Base-by-base conservation (phyloP, 2,888 invertebrate genomes). In the Drosophila rellima region DNA sequence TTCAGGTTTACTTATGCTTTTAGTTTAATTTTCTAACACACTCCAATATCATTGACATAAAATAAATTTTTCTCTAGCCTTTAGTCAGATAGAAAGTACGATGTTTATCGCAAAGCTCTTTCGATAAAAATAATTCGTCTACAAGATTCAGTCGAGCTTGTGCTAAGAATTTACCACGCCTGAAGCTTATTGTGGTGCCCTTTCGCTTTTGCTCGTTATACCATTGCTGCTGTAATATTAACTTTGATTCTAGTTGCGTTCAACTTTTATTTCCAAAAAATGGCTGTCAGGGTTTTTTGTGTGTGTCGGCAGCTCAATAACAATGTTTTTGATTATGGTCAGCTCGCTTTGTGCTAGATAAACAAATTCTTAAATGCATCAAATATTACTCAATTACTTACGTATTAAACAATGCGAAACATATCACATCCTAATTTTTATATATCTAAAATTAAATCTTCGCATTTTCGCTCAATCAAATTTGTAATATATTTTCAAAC, bases 401-500 rank as follows among this genome's bases (percentile, higher is more conserved):
- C n/a, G n/a, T n/a, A 75, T 75, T 71, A 42, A 60, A 65, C 61
- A 63, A 67, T 67, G 23, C 29, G 18, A 37, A 45, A 17, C 67
- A 71, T 67, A 63, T 62, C 29, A 40, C 31, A 33, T 56, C 40
- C 47, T 20, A 72, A 75, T 69, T 45, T 70, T n/a, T n/a, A 45
- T 68, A 47, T 48, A 69, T 63, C 52, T 70, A 60, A 52, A 70
- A 59, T 63, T 76, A 45, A 72, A 59, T 47, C 59, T 23, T 44
- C 50, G 33, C 44, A 35, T 29, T 17, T 10, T 35, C 50, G 61
- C 62, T 66, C 63, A 70, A 70, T 70, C 63, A 65, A 76, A 76
- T 62, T 73, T 73, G 50, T 60, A 76, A 75, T 68, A 75, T 64
- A 71, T 71, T 75, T 77, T 66, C 59, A 71, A 74, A 71, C 44